A percentile compares a stretch with the other conserved stretches of the same genome.
These are phyloP conservation scores for Dolomedes plantarius DNA, from an alignment of 2,888 invertebrate genomes.

Conservation along the genomic window DNA sequence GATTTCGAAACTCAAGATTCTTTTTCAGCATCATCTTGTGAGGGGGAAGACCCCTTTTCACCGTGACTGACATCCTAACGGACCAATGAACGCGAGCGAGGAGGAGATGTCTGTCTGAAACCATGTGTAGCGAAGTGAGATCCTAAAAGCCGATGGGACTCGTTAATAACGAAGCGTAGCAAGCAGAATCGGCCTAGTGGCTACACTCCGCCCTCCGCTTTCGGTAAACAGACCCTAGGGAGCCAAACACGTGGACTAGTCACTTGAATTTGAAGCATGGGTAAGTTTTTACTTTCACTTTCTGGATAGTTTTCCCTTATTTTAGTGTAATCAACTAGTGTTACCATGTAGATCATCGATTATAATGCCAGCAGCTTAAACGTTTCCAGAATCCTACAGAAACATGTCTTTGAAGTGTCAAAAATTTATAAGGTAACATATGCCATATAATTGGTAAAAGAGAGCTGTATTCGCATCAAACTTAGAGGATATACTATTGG, in stretches of 20 bases:
- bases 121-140: slow-evolving; percentile 40
- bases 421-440: no score
- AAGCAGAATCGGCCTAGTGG: slow-evolving; percentile 44
- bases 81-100: slow-evolving; percentile 26
- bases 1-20: slow-evolving; percentile 23
- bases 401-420: no score
- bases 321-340: no score
- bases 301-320: no score
- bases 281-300: slow-evolving; percentile 12
- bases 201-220: slow-evolving; percentile 42
- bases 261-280: slow-evolving; percentile 16
- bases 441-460: no score
- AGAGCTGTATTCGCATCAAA: no score
- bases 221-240: slow-evolving; percentile 19
- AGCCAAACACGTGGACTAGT: slow-evolving; percentile 42
- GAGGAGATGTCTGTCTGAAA: slow-evolving; percentile 26
- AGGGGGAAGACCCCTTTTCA: slow-evolving; percentile 29
- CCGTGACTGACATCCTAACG: background rate
- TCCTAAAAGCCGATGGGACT: slow-evolving; percentile 15
- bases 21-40: background rate
- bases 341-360: no score
- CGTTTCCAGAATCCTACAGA: no score
- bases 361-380: no score
- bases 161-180: slow-evolving; percentile 21
- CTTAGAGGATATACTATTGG: no score